Evolutionary conservation across 2,888 invertebrate species (phyloP), one percentile per base, ranked within the genome.

Genomic region (Leptopilina drosophilae): DNA sequence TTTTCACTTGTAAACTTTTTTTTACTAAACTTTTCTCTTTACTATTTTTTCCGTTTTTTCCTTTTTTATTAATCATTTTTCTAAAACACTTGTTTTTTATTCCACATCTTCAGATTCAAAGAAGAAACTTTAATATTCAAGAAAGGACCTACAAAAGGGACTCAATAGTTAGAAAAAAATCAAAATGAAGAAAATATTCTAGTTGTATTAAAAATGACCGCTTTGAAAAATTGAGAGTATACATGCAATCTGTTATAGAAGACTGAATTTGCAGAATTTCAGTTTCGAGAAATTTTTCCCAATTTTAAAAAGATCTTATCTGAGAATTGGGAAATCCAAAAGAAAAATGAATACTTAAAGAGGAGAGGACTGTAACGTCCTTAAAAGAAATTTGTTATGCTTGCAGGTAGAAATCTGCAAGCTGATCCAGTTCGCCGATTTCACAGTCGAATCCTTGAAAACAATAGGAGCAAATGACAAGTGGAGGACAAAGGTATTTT

Each of bases 341-440:
- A 66, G 65, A 66, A 66, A 40, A 40, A 66, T 33, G 33, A 59
- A 73, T 26, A 73, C 26, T 73, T 53, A 49, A 62, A n/a, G 66
- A 33, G 62, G 7, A n/a, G 59, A 59, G 59, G 59, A 59, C 59
- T 59, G 59, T 59, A n/a, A 59, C 59, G 59, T 59, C n/a, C 59
- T 59, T n/a, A 53, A 56, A 76, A 53, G 7, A 83, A 80, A 84
- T 84, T 84, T 73, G 79, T n/a, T 81, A 85, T 83, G 87, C 79
- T 81, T 12, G 42, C 83, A 87, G 87, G 87, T 87, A 81, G 79
- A 84, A 84, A 87, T 87, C 85, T 87, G 82, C 33, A 33, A 33
- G 33, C 33, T 33, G 33, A 33, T 33, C 33, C 84, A 69, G 15
- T 49, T 53, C 33, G 20, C 33, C 15, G 76, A 76, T 76, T 59